Evolutionary conservation across 2,888 invertebrate species (phyloP), one percentile per base, ranked within the genome.

Genomic region (Cynaeus angustus): DNA sequence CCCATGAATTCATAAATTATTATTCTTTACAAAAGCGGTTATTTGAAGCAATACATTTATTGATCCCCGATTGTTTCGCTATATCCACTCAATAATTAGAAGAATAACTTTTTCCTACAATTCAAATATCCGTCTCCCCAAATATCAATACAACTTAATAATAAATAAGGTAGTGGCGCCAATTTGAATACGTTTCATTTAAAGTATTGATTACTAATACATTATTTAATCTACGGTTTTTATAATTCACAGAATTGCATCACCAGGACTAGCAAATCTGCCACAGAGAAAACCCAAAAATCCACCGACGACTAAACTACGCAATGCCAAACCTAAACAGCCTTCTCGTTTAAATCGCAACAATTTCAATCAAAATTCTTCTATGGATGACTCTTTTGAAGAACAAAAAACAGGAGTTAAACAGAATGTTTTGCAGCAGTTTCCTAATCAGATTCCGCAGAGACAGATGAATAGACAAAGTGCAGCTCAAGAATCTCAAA

Each of bases 351-450:
- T 30, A 7, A 59, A 59, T 14, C 45, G 46, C 9, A 30, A 8
- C n/a, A 59, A 59, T 30, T 46, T 28, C 13, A 33, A 30, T 1
- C 59, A 21, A 13, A 43, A 45, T 45, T 12, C 58, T 28, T 46
- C 59, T 8, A 10, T 46, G 72, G 77, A 75, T 72, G 72, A 53
- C 70, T 58, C 56, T 71, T 62, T 72, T 85, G 66, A 80, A 83
- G 72, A 80, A 86, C 88, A 87, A 41, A 69, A 52, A 13, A 74
- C 41, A 74, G 16, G 8, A 4, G 28, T 41, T 3, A 65, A 65
- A 30, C 68, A 64, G 26, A 50, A 61, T 30, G 74, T 43, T 53
- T 72, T 53, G 72, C 73, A 83, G 5, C 81, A 85, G 41, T 83
- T 74, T 73, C 77, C 75, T 75, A 72, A 56, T 71, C 77, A 69